Base-by-base conservation (phyloP, 2,888 invertebrate species). In the Lottia scabra region DNA sequence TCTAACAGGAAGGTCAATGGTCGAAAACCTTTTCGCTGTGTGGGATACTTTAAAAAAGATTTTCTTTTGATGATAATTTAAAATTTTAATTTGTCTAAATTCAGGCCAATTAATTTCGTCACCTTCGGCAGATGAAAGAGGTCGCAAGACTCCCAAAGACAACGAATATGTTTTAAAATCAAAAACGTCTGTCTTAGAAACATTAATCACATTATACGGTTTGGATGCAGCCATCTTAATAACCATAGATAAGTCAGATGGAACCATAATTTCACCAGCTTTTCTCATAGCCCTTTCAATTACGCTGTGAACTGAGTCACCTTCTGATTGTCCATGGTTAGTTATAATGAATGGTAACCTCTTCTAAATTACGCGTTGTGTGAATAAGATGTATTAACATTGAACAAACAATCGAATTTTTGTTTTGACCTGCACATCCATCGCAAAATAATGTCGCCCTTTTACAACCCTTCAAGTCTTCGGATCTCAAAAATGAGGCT, bases 271-370 rank as follows among this genome's bases (percentile, higher is more conserved):
- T 3, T 67, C 23, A 10, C 5, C 15, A 23, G 48, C 48, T 8
- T 56, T 48, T 16, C 43, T 67, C 6, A 67, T 10, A 6, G 67
- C 67, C 16, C 27, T 16, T 48, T 67, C 48, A 13, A 48, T 27
- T 4, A 67, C 67, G 15, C 19, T 19, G 8, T 46, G 67, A 10
- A 67, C 43, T n/a, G 63, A 67, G 15, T 67, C 67, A 8, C 48
- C 48, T 27, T 45, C 45, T 46, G 26, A 26, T 48, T 67, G 67
- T 4, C 48, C 67, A 48, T 67, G 67, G 48, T 67, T 67, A 26
- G 67, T 67, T 67, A 26, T n/a, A 67, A 67, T 56, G 27, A 16
- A 48, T 23, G 8, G 26, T 23, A 26, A 67, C 13, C 13, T 26
- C 26, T 23, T 48, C 12, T 2, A 56, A 8, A 48, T 38, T 19